Evolutionary conservation across 2,888 invertebrate genomes (phyloP).

Genomic region (Cheiracanthium punctorium): DNA sequence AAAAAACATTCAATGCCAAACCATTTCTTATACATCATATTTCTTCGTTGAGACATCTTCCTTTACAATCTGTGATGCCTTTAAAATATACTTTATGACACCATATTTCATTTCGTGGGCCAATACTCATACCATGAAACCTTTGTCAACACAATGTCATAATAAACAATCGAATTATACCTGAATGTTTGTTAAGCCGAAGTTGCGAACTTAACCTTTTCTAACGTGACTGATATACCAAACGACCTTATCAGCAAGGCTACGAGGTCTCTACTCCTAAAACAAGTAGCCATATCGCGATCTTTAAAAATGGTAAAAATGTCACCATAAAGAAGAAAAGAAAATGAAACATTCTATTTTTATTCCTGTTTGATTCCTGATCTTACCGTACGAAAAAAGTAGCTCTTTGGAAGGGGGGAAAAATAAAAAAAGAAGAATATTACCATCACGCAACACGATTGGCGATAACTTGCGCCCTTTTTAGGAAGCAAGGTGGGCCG

Average conservation of each 20-base stretch:
- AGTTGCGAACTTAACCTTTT: not conserved
- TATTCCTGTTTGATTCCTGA: not conserved
- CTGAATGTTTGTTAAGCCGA: not conserved
- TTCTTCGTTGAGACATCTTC: too few species aligned
- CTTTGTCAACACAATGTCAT: not conserved
- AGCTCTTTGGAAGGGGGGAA: not conserved
- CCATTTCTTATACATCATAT: too few species aligned
- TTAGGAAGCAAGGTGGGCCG: slow-evolving; percentile 31
- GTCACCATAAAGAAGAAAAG: slow-evolving; percentile 1
- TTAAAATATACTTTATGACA: too few species aligned
- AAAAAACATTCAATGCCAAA: too few species aligned
- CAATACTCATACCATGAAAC: not conserved
- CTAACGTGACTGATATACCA: slow-evolving; percentile 33
- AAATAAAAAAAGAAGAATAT: slow-evolving; percentile 7
- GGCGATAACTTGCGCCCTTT: slow-evolving; percentile 37
- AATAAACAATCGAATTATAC: not conserved
- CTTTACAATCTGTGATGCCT: too few species aligned
- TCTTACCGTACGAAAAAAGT: not conserved
- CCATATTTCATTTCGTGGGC: too few species aligned
- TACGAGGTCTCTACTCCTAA: too few species aligned
- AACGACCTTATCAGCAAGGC: slow-evolving; percentile 22
- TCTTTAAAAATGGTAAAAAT: slow-evolving; percentile 13
- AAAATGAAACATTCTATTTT: not conserved
- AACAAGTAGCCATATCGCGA: not conserved
- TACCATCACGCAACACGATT: slow-evolving; percentile 12